Percentiles rank a stretch among this genome's conserved stretches.
phyloP scores from a whole-genome alignment of 2,888 invertebrate species.

The Luperina nickerlii region DNA sequence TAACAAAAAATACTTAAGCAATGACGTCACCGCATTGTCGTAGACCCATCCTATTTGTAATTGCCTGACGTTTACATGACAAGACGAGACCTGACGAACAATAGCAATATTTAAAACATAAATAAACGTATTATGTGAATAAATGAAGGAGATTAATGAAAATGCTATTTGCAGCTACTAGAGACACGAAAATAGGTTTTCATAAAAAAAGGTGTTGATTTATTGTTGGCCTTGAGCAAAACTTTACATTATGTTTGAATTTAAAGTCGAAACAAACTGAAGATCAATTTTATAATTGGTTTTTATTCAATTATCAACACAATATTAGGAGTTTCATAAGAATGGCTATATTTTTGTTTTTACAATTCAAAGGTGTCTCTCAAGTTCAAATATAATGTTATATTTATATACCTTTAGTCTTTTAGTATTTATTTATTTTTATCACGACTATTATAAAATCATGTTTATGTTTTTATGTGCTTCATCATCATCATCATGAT shows the following conservation, averaged over 20 bases:
- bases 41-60: conserved; percentile 48
- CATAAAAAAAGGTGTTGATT: not conserved
- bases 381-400: not conserved
- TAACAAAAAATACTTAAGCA: conserved; percentile 34
- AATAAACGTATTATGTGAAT: not conserved
- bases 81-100: conserved; percentile 32
- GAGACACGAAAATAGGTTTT: not conserved
- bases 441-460: not conserved
- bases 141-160: not conserved
- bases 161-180: not conserved
- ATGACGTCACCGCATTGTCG: conserved; percentile 43
- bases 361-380: not conserved
- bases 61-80: conserved; percentile 21
- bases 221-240: not conserved
- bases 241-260: not conserved
- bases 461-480: not conserved
- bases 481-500: too few relatives aligned
- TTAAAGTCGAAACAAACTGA: not conserved
- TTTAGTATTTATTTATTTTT: not conserved
- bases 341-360: not conserved
- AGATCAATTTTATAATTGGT: not conserved
- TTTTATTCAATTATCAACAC: not conserved
- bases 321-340: not conserved
- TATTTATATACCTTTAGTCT: not conserved
- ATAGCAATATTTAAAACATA: conserved; percentile 17